Base-by-base conservation (phyloP, 92 coral and sea anemone species). In the Plumapathes pennacea region DNA sequence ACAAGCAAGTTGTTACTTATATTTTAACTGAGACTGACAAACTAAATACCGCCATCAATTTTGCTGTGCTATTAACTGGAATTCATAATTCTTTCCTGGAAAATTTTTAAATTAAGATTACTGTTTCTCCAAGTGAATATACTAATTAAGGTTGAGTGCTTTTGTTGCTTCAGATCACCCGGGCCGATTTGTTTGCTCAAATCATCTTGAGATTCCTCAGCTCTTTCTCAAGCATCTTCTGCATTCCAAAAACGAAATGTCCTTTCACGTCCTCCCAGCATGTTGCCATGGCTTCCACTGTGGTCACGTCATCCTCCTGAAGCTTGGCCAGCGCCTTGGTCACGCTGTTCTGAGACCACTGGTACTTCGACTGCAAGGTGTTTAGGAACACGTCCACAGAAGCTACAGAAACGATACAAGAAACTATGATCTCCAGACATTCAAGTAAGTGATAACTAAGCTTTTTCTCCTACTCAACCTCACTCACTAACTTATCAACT, bases 281-380 rank as follows among this genome's bases (percentile, higher is more conserved):
- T 45, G 52, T 24, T 19, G 80, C 84, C 22, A 85, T 65, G 22
- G 65, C 54, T 43, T 36, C 60, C 25, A 86, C 75, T 10, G 64
- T 81, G 14, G 82, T 86, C 28, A 86, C 73, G 54, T 87, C 95
- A 58, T 66, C 66, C 9, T 37, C 32, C 7, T 49, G 40, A 30
- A 84, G 60, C 64, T 72, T 45, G 4, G 18, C 24, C n/a, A 58
- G 51, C 20, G 67, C 74, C 6, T 10, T 12, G n/a, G 12, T 61
- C 32, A 64, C 69, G 13, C 41, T 67, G 44, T 38, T 59, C 10
- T 51, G 60, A 3, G 24, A 20, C 84, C 84, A 78, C 1, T 46
- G 67, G n/a, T 77, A 61, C 25, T 53, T 50, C 18, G 32, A 33
- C 29, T 78, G 84, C 0, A 78, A 78, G 9, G 50, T 50, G 21